Conservation (phyloP, 2,113 vertebrate species). For the Panthera uncia region DNA sequence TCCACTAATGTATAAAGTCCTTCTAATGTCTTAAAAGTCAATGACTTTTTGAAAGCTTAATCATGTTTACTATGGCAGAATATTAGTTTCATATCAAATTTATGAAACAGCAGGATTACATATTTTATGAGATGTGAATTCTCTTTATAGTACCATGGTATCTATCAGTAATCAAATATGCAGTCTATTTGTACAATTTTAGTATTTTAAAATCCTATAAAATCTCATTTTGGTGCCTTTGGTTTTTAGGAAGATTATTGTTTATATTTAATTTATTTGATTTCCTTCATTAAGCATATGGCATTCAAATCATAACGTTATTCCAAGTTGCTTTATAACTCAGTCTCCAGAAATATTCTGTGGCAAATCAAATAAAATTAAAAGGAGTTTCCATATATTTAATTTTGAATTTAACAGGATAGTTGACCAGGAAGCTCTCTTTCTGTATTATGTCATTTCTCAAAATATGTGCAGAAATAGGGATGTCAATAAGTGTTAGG, state of each 20-base stretch:
- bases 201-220: not conserved
- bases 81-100: conserved; percentile 35
- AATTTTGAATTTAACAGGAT: not conserved
- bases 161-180: not conserved
- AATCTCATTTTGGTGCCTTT: not conserved
- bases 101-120: not conserved
- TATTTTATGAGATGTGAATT: conserved; percentile 18
- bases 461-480: not conserved
- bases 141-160: not conserved
- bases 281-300: not conserved
- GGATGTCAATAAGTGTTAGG: not conserved
- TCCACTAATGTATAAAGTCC: not conserved
- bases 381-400: not conserved
- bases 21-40: not conserved
- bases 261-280: conserved; percentile 35
- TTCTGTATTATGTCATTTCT: not conserved
- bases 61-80: not conserved
- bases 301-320: not conserved
- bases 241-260: not conserved
- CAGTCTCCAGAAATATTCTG: not conserved
- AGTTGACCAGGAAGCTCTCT: not conserved
- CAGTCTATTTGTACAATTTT: not conserved
- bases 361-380: not conserved
- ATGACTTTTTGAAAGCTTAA: not conserved
- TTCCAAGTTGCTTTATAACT: not conserved